Evolutionary conservation across 2,797 vertebrate species (phyloP).

Genomic region (Chiloscyllium punctatum): DNA sequence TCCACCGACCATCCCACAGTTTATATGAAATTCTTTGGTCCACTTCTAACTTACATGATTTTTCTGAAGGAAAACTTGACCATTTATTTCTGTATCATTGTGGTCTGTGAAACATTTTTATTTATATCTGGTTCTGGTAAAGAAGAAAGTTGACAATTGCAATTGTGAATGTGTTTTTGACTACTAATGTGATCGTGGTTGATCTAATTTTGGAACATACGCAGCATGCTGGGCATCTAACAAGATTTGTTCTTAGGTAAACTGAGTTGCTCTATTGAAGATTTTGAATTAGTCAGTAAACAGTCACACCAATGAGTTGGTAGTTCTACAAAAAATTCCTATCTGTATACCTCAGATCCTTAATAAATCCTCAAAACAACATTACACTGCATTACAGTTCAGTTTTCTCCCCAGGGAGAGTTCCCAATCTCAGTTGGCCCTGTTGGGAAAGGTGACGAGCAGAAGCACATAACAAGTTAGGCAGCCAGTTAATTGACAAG

Average conservation of each 20-base stretch:
- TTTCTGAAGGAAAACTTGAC: not conserved
- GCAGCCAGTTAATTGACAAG: slow-evolving; percentile 13
- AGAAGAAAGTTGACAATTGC: not conserved
- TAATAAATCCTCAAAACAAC: not conserved
- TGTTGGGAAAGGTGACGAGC: not conserved
- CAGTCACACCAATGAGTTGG: not conserved
- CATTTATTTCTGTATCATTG: not conserved
- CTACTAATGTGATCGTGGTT: not conserved
- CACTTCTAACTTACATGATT: not conserved
- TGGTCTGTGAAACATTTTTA: not conserved
- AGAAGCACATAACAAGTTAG: not conserved
- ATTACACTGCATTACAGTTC: not conserved
- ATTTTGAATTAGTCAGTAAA: not conserved
- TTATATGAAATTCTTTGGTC: not conserved
- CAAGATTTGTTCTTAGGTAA: not conserved
- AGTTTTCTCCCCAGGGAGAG: not conserved
- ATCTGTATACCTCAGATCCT: not conserved
- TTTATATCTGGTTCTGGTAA: not conserved
- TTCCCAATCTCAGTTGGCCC: not conserved
- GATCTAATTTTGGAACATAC: not conserved
- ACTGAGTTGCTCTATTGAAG: not conserved
- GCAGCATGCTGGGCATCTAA: not conserved
- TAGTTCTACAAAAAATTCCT: not conserved
- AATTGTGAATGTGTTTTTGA: too few relatives aligned
- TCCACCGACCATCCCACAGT: too few relatives aligned